Base-by-base conservation (phyloP, 2,888 invertebrate species). In the Acronicta psi region DNA sequence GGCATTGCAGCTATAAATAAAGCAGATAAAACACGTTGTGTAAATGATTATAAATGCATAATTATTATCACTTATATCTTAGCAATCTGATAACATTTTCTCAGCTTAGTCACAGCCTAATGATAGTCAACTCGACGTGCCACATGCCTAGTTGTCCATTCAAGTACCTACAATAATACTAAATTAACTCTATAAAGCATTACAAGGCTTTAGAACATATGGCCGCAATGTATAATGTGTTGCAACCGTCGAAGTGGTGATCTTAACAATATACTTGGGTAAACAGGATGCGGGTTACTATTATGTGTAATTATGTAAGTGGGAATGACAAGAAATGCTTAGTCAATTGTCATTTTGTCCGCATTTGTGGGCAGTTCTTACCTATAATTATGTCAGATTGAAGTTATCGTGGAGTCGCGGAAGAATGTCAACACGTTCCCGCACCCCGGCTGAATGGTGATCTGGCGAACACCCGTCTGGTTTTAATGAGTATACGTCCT, bases 181-280 rank as follows among this genome's bases (percentile, higher is more conserved):
- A 75, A 82, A 81, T 79, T 72, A 73, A 69, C 73, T 73, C 40
- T 64, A 74, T 81, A 81, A 59, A 81, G 81, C 67, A 58, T 51
- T 69, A 52, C 77, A 84, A 83, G 83, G 82, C 60, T 72, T 57
- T 17, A 38, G 47, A 77, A 68, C 83, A 83, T 81, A 84, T 83
- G 83, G 82, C 73, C 36, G 55, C 51, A 55, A 34, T 59, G 47
- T 65, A 59, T 67, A 63, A 64, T 52, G 51, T 56, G 58, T 64
- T 62, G 63, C 63, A 64, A 57, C 44, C 54, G 16, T 51, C 36
- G 23, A 41, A 42, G 51, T 41, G 41, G 52, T 50, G 54, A 73
- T 73, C 58, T 49, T 65, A 56, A 75, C 79, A 61, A 71, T 70
- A 75, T 62, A 68, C 65, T 53, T 49, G 45, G 61, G 69, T 68